Base-by-base conservation (phyloP, 2,113 vertebrate species). In the Bufo bufo region DNA sequence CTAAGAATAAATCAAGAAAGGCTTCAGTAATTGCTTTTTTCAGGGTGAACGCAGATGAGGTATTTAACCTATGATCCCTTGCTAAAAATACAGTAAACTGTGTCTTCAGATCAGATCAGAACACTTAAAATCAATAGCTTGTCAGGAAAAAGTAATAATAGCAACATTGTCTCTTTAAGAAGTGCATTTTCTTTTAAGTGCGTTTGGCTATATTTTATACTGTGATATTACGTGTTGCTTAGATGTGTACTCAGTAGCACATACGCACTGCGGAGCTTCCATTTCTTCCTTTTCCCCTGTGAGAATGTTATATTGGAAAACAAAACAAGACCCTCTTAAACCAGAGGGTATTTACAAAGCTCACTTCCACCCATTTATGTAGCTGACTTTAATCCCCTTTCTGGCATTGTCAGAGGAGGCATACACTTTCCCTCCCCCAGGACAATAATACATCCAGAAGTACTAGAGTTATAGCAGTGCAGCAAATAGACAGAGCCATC, bases 61-160 rank as follows among this genome's bases (percentile, higher is more conserved):
- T 81, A 81, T 81, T 81, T 61, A 81, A 81, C 79, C 79, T 81
- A 81, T 81, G 79, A 81, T 61, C 79, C 79, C 45, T 58, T 81
- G 79, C 58, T 81, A 61, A 61, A 81, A 81, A 81, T 81, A 81
- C 56, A 81, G 79, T 81, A 81, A 61, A 80, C 23, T n/a, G 11
- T 54, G 54, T 56, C 17, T 80, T 52, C 59, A 61, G 23, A 81
- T 61, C 79, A 79, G 16, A 33, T 33, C 33, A 33, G 33, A 33
- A 49, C 33, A 45, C 43, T 17, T 80, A 61, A 11, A 81, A 61
- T n/a, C 56, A 61, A 61, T 33, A 17, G 33, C 23, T 61, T 45
- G 54, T 20, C 19, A 61, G 6, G 17, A 58, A 81, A 33, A 79
- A 17, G 49, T 81, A 81, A 81, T 80, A 80, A 9, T 61, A 81